Conservation (phyloP, 35 echinoderm and acorn worm species). For the Hemicentrotus pulcherrimus region DNA sequence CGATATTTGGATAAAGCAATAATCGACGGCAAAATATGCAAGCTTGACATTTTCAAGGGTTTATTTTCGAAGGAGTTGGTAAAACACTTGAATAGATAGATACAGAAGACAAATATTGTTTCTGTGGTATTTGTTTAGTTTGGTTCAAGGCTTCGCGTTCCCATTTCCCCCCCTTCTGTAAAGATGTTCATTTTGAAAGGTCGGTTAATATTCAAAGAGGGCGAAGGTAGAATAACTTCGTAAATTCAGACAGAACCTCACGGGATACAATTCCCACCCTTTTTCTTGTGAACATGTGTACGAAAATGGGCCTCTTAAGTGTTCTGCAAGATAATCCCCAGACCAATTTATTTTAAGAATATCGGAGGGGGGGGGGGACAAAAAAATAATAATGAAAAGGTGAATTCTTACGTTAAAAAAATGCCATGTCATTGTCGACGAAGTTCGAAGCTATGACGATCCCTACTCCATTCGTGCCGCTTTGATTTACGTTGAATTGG, state of each 20-base stretch:
- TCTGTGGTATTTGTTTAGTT: not conserved
- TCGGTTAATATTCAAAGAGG: not conserved
- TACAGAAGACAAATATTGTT: not conserved
- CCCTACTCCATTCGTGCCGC: too few relatives aligned
- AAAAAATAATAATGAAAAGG: too few relatives aligned
- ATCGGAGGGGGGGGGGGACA: too few relatives aligned
- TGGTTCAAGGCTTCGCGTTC: not conserved
- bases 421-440: too few relatives aligned
- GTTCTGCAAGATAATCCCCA: not conserved
- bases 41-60: slow-evolving; percentile 11
- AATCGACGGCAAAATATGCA: not conserved
- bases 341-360: not conserved
- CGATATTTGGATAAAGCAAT: slow-evolving; percentile 5
- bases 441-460: too few relatives aligned
- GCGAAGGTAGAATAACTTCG: not conserved
- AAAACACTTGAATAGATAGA: not conserved
- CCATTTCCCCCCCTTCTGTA: not conserved
- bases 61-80: slow-evolving; percentile 4
- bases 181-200: not conserved
- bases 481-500: too few relatives aligned
- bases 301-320: not conserved
- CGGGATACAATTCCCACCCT: not conserved
- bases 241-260: not conserved
- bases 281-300: not conserved
- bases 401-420: too few relatives aligned